Percentiles rank a stretch among this genome's conserved stretches.
phyloP scores from a whole-genome alignment of 23 tunicate genomes.

The Clavelina lepadiformis region DNA sequence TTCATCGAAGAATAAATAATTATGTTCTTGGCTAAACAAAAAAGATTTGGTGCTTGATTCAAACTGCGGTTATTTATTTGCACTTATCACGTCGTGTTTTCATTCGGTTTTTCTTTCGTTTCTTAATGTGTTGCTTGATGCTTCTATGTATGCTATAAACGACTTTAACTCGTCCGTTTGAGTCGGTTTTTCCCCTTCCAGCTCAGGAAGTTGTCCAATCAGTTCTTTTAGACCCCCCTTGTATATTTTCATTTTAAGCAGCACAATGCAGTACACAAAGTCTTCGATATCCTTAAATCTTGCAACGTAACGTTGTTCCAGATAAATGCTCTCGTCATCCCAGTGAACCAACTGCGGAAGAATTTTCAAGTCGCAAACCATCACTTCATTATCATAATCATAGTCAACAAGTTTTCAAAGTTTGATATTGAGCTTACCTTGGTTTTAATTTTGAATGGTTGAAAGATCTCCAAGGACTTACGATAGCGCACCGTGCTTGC shows the following conservation, averaged over 20 bases:
- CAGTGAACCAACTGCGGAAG: slow-evolving; percentile 50
- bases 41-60: no score
- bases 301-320: slow-evolving; percentile 37
- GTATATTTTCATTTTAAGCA: slow-evolving; percentile 16
- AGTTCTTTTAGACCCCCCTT: slow-evolving; percentile 1
- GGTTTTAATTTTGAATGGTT: slow-evolving; percentile 38
- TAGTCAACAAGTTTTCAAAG: not conserved
- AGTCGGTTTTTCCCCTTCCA: slow-evolving; percentile 6
- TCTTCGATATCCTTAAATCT: slow-evolving; percentile 4
- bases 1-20: no score
- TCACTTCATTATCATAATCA: not conserved
- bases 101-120: slow-evolving; percentile 5
- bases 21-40: no score
- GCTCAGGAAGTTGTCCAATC: slow-evolving; percentile 7
- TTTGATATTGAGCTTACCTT: slow-evolving; percentile 26
- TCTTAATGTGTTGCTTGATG: slow-evolving; percentile 26
- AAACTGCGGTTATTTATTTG: no score
- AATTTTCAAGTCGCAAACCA: not conserved
- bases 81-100: no score
- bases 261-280: slow-evolving; percentile 37
- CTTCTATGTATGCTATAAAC: slow-evolving; percentile 31
- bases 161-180: slow-evolving; percentile 29
- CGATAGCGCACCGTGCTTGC: slow-evolving; percentile 41
- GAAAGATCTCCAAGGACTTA: slow-evolving; percentile 43
- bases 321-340: slow-evolving; percentile 55